phyloP scores from a whole-genome alignment of 1,140 invertebrate genomes.

The Drosophila burlai region DNA sequence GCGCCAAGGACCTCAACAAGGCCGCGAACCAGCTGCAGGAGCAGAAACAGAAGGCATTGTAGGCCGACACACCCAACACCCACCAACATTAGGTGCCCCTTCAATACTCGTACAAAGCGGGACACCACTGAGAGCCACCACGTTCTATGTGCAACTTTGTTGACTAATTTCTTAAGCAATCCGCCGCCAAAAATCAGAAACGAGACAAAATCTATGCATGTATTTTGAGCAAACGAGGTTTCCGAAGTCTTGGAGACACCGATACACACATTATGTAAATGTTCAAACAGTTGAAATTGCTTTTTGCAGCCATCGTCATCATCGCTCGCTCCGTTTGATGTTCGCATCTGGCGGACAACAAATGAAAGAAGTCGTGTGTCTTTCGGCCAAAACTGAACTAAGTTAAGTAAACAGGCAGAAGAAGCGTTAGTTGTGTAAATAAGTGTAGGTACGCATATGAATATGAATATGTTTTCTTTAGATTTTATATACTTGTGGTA shows the following conservation, averaged over 20 bases:
- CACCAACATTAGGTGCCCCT: conserved; percentile 19
- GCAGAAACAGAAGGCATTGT: conserved; percentile 63
- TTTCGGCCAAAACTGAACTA: conserved; percentile 62
- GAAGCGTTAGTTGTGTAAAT: conserved; percentile 81
- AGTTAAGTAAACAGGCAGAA: conserved; percentile 71
- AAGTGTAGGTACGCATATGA: conserved; percentile 59
- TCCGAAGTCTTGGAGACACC: conserved; percentile 16
- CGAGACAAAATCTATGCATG: conserved; percentile 37
- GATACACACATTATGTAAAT: conserved; percentile 53
- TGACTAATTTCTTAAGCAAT: conserved; percentile 84
- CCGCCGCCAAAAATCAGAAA: conserved; percentile 62
- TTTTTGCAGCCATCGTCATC: conserved; percentile 75
- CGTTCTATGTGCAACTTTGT: conserved; percentile 81
- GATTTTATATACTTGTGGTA: conserved; percentile 60
- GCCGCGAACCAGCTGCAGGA: conserved; percentile 48
- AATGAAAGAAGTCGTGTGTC: conserved; percentile 77
- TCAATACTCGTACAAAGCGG: conserved; percentile 72
- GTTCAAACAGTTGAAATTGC: conserved; percentile 74
- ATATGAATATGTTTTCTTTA: conserved; percentile 50
- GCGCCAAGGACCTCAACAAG: conserved; percentile 76
- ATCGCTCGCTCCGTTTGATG: conserved; percentile 73
- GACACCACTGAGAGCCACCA: conserved; percentile 43
- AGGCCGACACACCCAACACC: conserved; percentile 28
- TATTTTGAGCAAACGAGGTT: conserved; percentile 59
- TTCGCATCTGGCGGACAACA: conserved; percentile 52